Evolutionary conservation across 2,113 vertebrate species (phyloP).

Genomic region (Anthoscopus minutus): DNA sequence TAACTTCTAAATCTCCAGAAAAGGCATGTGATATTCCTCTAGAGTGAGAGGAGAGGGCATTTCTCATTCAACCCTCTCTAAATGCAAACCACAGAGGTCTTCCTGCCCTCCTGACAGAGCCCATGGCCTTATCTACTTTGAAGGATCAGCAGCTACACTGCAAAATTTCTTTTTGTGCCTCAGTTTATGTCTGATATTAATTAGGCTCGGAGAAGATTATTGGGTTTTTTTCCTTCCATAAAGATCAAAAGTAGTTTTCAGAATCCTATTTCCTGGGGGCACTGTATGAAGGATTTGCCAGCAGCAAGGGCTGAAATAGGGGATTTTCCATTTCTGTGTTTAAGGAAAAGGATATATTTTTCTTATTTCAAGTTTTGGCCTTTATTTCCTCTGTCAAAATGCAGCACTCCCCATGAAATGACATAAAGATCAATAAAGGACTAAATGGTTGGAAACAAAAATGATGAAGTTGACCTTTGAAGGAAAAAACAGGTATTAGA

Average conservation of each 20-base stretch:
- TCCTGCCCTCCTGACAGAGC: neutral
- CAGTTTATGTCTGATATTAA: neutral
- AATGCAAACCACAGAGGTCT: neutral
- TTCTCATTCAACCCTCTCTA: neutral
- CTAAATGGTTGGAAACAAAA: constrained; percentile 33
- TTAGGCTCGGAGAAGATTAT: neutral
- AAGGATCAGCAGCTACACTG: neutral
- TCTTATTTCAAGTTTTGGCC: neutral
- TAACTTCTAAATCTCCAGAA: neutral
- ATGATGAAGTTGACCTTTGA: constrained; percentile 41
- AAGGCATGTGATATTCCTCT: neutral
- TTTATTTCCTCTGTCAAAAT: neutral
- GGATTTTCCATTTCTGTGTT: neutral
- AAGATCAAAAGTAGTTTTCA: neutral
- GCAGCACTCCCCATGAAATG: neutral
- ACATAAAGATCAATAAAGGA: constrained; percentile 41
- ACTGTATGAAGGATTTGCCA: neutral
- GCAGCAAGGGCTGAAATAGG: neutral
- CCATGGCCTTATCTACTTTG: neutral
- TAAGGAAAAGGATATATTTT: neutral
- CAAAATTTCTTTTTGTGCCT: neutral
- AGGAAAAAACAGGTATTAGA: constrained; percentile 42
- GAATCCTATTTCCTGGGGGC: neutral
- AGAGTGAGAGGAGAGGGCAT: neutral
- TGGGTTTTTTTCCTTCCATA: neutral